phyloP scores from a whole-genome alignment of 92 coral and sea anemone genomes.

The Actinernus sp. region DNA sequence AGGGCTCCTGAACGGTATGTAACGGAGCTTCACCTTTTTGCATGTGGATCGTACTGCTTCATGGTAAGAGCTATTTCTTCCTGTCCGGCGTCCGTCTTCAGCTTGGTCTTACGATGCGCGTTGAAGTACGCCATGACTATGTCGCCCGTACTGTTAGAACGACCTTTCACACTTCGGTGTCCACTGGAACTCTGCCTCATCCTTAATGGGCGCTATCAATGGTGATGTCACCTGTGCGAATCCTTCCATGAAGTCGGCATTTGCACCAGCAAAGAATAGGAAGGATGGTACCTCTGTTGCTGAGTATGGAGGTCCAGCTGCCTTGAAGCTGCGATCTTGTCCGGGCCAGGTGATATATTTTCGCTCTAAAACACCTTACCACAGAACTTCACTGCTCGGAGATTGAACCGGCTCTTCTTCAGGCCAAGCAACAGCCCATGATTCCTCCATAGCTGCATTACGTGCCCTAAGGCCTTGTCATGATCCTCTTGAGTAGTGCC shows the following conservation, averaged over 20 bases:
- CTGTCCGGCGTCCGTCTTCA: neutral
- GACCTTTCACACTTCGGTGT: too few species aligned
- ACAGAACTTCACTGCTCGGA: too few species aligned
- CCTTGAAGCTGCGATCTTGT: too few species aligned
- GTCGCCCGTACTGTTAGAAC: too few species aligned
- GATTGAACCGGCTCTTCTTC: conserved; percentile 4
- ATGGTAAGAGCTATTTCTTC: conserved; percentile 19
- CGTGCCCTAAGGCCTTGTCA: too few species aligned
- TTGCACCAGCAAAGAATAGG: too few species aligned
- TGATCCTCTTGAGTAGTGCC: too few species aligned
- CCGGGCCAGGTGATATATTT: too few species aligned
- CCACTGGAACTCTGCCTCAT: neutral
- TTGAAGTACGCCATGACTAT: conserved; percentile 36
- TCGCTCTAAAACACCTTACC: too few species aligned
- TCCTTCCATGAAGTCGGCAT: conserved; percentile 5
- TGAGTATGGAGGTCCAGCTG: too few species aligned
- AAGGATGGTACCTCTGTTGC: too few species aligned
- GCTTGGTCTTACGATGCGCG: conserved; percentile 13
- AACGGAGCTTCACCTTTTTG: conserved; percentile 25
- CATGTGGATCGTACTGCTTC: conserved; percentile 40
- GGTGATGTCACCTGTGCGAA: conserved; percentile 13
- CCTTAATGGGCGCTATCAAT: neutral
- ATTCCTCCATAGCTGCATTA: conserved; percentile 2
- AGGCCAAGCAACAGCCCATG: conserved; percentile 5
- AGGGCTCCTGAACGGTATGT: too few species aligned